Evolutionary conservation across 2,888 invertebrate genomes (phyloP), one percentile per base, ranked within the genome.

Genomic region (Phoronis australis): DNA sequence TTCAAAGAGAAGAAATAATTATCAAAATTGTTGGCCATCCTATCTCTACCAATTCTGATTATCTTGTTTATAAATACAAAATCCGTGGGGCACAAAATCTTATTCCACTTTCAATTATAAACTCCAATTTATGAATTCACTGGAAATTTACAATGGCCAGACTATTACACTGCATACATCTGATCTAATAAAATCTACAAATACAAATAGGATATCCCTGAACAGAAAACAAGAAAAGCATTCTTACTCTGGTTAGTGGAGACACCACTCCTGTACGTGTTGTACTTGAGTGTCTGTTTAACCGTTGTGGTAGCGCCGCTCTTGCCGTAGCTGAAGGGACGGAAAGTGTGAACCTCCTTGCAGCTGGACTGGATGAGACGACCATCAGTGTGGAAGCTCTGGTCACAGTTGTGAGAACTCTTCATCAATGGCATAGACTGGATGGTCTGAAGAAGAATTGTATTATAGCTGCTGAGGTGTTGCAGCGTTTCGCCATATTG

Each of bases 261-360:
- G 5, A 40, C 38, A 22, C 45, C 48, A 23, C 23, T n/a, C 15
- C 25, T 45, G 24, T 43, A 38, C 9, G 41, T 42, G 25, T 41
- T 39, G 54, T 47, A 60, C 37, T 38, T 54, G 38, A 65, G 48
- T 25, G 59, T 67, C 56, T 75, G 76, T 2, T 57, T 54, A 23
- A 75, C 65, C 9, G 15, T 62, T 41, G 87, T 85, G 77, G 87
- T 55, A 9, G 76, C 75, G 3, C 78, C 79, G 44, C 69, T 73
- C 18, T 69, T 62, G 3, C 66, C 64, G 18, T 65, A 62, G 41
- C 87, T 85, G 78, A 87, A 85, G 0, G 88, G 87, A 39, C 82
- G 80, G 77, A 84, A 86, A 9, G 85, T 76, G 72, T 89, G 88
- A 45, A 82, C 81, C 69, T 90, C 90, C 12, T 78, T 79, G 31